These are phyloP conservation scores for Diplazon laetatorius DNA, from an alignment of 2,888 invertebrate genomes.

Conservation along the genomic window DNA sequence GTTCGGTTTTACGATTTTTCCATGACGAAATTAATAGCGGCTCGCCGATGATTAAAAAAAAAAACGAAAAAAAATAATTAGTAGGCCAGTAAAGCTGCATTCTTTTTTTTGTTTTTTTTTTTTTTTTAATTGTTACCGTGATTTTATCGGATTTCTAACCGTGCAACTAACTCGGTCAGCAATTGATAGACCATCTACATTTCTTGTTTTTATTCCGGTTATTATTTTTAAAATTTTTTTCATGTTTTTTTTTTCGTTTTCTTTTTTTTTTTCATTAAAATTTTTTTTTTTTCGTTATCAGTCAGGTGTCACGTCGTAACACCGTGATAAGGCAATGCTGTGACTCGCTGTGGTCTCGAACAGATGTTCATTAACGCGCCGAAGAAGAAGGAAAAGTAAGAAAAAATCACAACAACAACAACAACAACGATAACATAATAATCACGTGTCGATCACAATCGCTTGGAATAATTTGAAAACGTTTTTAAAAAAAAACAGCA, in stretches of 20 bases:
- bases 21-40: neutral
- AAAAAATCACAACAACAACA: too few relatives aligned
- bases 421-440: too few relatives aligned
- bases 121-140: neutral
- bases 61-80: conserved; percentile 50
- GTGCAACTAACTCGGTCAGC: conserved; percentile 69
- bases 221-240: too few relatives aligned
- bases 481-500: conserved; percentile 26
- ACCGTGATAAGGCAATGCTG: conserved; percentile 80
- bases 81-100: conserved; percentile 56
- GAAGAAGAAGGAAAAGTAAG: conserved; percentile 27
- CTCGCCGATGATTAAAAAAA: conserved; percentile 29
- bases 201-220: too few relatives aligned
- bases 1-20: conserved; percentile 10
- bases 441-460: neutral
- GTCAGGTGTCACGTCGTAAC: conserved; percentile 75
- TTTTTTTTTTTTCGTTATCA: conserved; percentile 74
- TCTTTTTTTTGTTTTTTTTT: conserved; percentile 31
- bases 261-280: too few relatives aligned
- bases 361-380: conserved; percentile 42
- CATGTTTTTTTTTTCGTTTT: conserved; percentile 65
- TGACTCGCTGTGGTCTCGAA: conserved; percentile 73
- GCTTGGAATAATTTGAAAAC: conserved; percentile 10
- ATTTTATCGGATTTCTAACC: conserved; percentile 40
- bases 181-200: conserved; percentile 79